Percentiles rank a stretch among this genome's conserved stretches.
phyloP scores from a whole-genome alignment of 2,797 vertebrate species.

The Chiloscyllium punctatum region DNA sequence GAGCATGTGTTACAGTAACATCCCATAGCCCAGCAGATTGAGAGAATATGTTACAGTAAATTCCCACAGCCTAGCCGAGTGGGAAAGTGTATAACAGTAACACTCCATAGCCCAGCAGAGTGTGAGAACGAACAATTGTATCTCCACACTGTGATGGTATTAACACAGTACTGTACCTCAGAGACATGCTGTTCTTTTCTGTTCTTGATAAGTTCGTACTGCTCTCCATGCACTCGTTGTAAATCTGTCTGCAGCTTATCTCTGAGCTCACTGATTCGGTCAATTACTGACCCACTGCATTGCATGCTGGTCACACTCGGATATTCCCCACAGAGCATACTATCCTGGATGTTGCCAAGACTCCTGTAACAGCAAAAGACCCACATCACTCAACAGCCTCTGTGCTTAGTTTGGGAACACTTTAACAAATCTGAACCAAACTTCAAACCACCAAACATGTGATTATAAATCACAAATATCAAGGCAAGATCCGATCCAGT shows the following conservation, averaged over 20 bases:
- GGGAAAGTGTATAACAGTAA: background rate
- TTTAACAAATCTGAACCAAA: no score
- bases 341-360: slow-evolving; percentile 42
- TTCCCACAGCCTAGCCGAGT: background rate
- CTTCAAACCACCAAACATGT: no score
- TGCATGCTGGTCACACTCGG: slow-evolving; percentile 44
- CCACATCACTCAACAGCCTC: background rate
- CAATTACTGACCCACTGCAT: background rate
- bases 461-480: no score
- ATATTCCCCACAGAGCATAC: background rate
- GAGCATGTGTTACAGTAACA: background rate
- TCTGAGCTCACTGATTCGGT: slow-evolving; percentile 61
- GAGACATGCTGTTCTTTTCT: slow-evolving; percentile 77
- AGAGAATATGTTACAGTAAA: background rate
- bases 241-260: slow-evolving; percentile 74
- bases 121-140: background rate
- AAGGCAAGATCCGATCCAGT: no score
- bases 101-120: no score
- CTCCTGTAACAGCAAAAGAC: slow-evolving; percentile 47
- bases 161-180: slow-evolving; percentile 60
- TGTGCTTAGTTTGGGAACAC: background rate
- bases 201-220: slow-evolving; percentile 63
- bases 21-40: background rate
- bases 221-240: slow-evolving; percentile 62
- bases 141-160: background rate